Evolutionary conservation across 2,113 vertebrate genomes (phyloP), one percentile per base, ranked within the genome.

Genomic region (Siniperca chuatsi): DNA sequence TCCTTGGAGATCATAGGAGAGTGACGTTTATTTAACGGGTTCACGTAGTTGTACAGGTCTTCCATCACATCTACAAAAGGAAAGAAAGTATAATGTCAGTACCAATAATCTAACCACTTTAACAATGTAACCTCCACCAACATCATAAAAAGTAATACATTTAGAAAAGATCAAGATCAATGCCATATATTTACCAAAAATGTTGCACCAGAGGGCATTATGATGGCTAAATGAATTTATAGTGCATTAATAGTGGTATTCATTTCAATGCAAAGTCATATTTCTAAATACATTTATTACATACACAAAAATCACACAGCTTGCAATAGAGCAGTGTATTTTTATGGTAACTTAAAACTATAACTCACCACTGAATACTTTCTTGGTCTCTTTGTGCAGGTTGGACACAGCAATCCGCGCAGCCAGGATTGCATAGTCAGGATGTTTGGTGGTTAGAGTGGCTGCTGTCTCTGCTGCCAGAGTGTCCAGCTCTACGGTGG

Each of bases 351-450:
- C 4, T 10, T 18, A 12, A 70, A 12, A 48, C 6, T n/a, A 55
- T 6, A 16, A 93, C 95, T 87, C 61, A 99, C 98, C 98, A n/a
- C 98, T 99, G 92, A 99, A 99, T 5, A 98, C 96, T 68, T 99
- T 99, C 95, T 99, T 99, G 3, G 98, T 99, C 91, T 99, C 98
- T 85, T 99, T 99, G 95, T 99, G 98, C 89, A 99, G 84, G 84
- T 99, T 99, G 77, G 98, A 99, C 7, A 99, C 98, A 0, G 98
- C 98, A 8, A 99, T 98, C n/a, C 98, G 94, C 0, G 98, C 98
- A 2, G 98, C 98, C 87, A 99, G 93, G 79, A 98, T 97, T 9
- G 98, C 98, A 1, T 99, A 99, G 94, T 99, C 98, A 0, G 98
- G 98, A 83, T 99, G 95, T 85, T 99, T 99, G 68, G 98, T 99